These are phyloP conservation scores for Invenusta paracnida DNA, from an alignment of 2,888 invertebrate genomes.

Conservation along the genomic window DNA sequence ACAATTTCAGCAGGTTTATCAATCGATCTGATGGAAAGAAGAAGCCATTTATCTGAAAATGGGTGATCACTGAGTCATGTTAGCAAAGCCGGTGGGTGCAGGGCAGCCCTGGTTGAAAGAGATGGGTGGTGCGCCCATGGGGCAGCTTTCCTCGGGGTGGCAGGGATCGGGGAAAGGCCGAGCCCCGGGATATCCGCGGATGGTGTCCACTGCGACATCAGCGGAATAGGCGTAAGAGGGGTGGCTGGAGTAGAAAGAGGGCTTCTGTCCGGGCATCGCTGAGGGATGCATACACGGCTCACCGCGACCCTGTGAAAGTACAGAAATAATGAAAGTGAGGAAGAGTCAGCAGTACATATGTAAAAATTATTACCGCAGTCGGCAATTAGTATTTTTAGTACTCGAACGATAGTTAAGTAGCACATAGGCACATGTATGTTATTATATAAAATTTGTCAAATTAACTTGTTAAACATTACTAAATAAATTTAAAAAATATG, in stretches of 20 bases:
- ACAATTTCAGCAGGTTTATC: too few relatives aligned
- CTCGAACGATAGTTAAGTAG: too few relatives aligned
- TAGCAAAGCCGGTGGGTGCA: slow-evolving; percentile 52
- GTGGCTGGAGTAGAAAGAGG: slow-evolving; percentile 58
- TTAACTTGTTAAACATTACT: too few relatives aligned
- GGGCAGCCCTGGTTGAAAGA: slow-evolving; percentile 54
- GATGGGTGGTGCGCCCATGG: slow-evolving; percentile 56
- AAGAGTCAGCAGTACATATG: not conserved
- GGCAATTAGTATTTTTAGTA: not conserved
- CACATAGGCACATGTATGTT: too few relatives aligned
- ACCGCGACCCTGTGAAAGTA: slow-evolving; percentile 56
- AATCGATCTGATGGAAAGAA: too few relatives aligned
- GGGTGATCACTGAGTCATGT: slow-evolving; percentile 41
- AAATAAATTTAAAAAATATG: too few relatives aligned
- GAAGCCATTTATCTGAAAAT: too few relatives aligned
- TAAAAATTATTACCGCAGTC: not conserved
- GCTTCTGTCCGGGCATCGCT: slow-evolving; percentile 53
- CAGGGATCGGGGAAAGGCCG: slow-evolving; percentile 46
- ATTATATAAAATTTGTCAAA: too few relatives aligned
- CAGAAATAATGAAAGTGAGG: too few relatives aligned
- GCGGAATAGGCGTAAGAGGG: slow-evolving; percentile 57
- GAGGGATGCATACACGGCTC: slow-evolving; percentile 52
- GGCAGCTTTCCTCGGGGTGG: slow-evolving; percentile 49
- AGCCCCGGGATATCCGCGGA: slow-evolving; percentile 54
- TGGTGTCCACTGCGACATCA: slow-evolving; percentile 53